Evolutionary conservation across 2,888 invertebrate genomes (phyloP).

Genomic region (Hedychridium roseum): DNA sequence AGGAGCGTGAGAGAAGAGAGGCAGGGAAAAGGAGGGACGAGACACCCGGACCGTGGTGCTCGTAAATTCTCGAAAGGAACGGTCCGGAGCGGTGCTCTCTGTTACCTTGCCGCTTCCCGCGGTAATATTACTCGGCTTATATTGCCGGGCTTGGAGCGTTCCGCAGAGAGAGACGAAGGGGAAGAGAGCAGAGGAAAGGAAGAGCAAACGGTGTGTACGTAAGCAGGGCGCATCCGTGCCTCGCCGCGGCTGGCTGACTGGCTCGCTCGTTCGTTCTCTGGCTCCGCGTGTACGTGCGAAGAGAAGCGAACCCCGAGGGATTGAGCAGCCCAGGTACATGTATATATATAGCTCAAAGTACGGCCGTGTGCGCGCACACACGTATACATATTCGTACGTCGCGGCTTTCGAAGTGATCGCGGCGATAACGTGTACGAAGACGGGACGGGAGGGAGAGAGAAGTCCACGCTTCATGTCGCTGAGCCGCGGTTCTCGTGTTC

Average conservation of each 20-base stretch:
- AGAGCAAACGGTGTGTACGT: slow-evolving; percentile 29
- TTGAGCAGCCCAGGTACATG: slow-evolving; percentile 36
- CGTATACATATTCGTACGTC: slow-evolving; percentile 7
- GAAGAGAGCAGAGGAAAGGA: slow-evolving; percentile 7
- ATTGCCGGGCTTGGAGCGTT: slow-evolving; percentile 29
- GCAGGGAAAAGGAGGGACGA: not conserved
- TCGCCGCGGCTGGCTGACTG: slow-evolving; percentile 32
- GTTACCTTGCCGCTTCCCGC: slow-evolving; percentile 45
- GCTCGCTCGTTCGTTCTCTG: slow-evolving; percentile 17
- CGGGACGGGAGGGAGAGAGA: too few relatives aligned
- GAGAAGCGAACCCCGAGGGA: slow-evolving; percentile 42
- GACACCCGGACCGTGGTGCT: slow-evolving; percentile 37
- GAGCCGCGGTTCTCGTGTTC: too few relatives aligned
- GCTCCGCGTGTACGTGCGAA: slow-evolving; percentile 33
- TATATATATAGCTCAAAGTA: slow-evolving; percentile 7
- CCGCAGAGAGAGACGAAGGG: slow-evolving; percentile 30
- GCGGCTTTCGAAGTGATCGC: slow-evolving; percentile 32
- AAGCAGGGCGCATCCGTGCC: slow-evolving; percentile 38
- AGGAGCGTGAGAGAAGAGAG: not conserved
- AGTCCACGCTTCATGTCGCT: too few relatives aligned
- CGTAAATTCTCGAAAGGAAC: slow-evolving; percentile 47
- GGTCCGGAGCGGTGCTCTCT: slow-evolving; percentile 44
- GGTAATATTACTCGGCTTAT: slow-evolving; percentile 47
- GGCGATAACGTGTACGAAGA: slow-evolving; percentile 34
- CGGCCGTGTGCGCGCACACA: not conserved